Evolutionary conservation across 2,113 vertebrate genomes (phyloP).

Genomic region (Felis catus): F.catus_Fca126_mat1.0 CM031420.1:137166501-137167000

Average conservation of each 20-base stretch:
- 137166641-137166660: neutral
- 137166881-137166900: neutral
- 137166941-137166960: neutral
- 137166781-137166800: neutral
- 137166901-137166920: neutral
- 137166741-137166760: neutral
- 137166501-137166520: neutral
- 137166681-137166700: neutral
- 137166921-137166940: neutral
- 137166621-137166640: neutral
- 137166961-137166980: neutral
- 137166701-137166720: neutral
- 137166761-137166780: neutral
- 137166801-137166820: neutral
- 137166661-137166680: neutral
- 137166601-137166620: neutral
- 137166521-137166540: neutral
- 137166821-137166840: neutral
- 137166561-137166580: neutral
- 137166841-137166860: neutral
- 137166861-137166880: neutral
- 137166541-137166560: neutral
- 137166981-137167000: neutral
- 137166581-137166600: neutral
- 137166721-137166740: neutral